A percentile compares a stretch with the other conserved stretches of the same genome.
Evolutionary conservation across 2,888 invertebrate species (phyloP).

Genomic region (Drosophila neonasuta): DNA sequence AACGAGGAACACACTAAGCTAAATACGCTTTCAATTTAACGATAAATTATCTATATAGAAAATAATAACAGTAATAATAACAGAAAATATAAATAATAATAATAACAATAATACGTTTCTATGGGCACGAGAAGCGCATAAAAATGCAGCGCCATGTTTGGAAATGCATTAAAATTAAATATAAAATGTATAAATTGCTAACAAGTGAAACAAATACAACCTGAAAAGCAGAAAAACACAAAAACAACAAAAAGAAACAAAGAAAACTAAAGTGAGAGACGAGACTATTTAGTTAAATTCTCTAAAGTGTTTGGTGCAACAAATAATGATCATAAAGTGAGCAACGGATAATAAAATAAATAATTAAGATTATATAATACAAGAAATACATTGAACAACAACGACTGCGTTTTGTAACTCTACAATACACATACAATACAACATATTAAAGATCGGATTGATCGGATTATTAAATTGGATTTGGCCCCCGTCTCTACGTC

Average conservation of each 20-base stretch:
- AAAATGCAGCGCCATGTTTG: slow-evolving; percentile 77
- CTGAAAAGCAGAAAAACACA: slow-evolving; percentile 57
- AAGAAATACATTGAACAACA: slow-evolving; percentile 34
- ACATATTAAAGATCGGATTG: slow-evolving; percentile 36
- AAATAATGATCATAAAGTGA: slow-evolving; percentile 69
- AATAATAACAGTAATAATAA: slow-evolving; percentile 30
- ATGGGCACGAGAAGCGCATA: slow-evolving; percentile 63
- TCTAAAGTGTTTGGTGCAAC: slow-evolving; percentile 45
- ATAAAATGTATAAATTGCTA: slow-evolving; percentile 71
- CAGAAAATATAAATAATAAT: slow-evolving; percentile 47
- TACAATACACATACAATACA: slow-evolving; percentile 18
- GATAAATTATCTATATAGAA: not conserved
- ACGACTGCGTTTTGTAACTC: slow-evolving; percentile 40
- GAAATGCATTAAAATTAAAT: slow-evolving; percentile 77
- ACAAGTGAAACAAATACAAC: slow-evolving; percentile 81
- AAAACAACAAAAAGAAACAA: slow-evolving; percentile 23
- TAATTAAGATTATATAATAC: slow-evolving; percentile 13
- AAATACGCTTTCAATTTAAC: slow-evolving; percentile 58
- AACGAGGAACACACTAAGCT: slow-evolving; percentile 25
- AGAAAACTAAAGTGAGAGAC: slow-evolving; percentile 34
- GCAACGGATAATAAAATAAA: slow-evolving; percentile 19
- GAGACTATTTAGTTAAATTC: slow-evolving; percentile 8
- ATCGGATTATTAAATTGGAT: slow-evolving; percentile 53
- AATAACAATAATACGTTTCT: slow-evolving; percentile 41
- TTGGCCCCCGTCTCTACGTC: slow-evolving; percentile 13